A percentile compares a stretch with the other conserved stretches of the same genome.
Evolutionary conservation across 2,888 invertebrate genomes (phyloP).

Genomic region (Mantis religiosa): DNA sequence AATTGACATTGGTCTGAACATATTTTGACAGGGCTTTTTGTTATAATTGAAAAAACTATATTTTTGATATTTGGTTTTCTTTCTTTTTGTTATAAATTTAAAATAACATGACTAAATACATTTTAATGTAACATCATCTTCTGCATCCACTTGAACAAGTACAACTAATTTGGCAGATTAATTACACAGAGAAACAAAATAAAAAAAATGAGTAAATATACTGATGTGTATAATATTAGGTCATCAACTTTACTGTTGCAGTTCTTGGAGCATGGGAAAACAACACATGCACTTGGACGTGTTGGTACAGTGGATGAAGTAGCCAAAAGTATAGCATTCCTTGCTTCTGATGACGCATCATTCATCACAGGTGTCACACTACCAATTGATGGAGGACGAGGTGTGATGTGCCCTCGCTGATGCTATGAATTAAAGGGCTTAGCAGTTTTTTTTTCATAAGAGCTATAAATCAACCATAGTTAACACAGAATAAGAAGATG

Average conservation of each 20-base stretch:
- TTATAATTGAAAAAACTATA: no score
- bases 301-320: conserved; percentile 51
- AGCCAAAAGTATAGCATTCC: conserved; percentile 52
- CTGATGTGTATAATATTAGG: no score
- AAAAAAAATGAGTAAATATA: no score
- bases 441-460: background rate
- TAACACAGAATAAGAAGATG: background rate
- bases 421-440: background rate
- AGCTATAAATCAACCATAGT: background rate
- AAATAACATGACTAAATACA: no score
- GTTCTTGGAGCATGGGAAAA: conserved; percentile 52
- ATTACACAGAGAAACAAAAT: no score
- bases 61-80: no score
- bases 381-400: conserved; percentile 55
- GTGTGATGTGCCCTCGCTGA: conserved; percentile 40
- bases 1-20: no score
- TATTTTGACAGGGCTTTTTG: no score
- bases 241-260: conserved; percentile 35
- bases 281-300: conserved; percentile 55
- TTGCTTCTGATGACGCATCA: conserved; percentile 51
- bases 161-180: no score
- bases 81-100: no score
- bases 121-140: no score
- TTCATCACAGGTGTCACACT: conserved; percentile 54
- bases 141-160: no score